Percentiles rank a stretch among this genome's conserved stretches.
phyloP scores from a whole-genome alignment of 1,140 invertebrate species.

The Galleria mellonella region DNA sequence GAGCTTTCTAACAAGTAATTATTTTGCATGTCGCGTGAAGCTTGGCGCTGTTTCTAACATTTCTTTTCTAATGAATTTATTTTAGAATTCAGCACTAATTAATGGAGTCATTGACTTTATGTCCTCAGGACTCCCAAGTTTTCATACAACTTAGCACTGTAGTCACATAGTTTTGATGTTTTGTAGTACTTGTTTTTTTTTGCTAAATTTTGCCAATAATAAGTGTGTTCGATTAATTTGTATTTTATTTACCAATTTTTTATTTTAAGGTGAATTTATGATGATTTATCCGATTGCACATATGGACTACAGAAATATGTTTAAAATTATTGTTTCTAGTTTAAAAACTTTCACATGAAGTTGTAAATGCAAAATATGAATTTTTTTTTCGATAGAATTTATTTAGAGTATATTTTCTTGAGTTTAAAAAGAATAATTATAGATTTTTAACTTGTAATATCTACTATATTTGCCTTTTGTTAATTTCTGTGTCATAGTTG shows the following conservation, averaged over 20 bases:
- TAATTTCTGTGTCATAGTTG: too few relatives aligned
- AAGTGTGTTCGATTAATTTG: background rate
- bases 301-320: too few relatives aligned
- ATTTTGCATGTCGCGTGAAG: background rate
- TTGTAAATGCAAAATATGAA: too few relatives aligned
- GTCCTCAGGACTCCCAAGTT: constrained; percentile 53
- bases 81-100: background rate
- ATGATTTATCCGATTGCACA: too few relatives aligned
- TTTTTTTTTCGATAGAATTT: too few relatives aligned
- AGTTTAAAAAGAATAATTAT: too few relatives aligned
- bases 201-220: background rate
- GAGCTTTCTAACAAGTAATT: background rate
- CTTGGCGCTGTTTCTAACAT: background rate
- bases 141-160: background rate
- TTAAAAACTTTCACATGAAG: too few relatives aligned
- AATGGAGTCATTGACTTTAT: constrained; percentile 54
- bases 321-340: too few relatives aligned
- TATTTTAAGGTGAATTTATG: background rate
- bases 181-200: background rate
- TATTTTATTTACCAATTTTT: background rate
- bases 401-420: too few relatives aligned
- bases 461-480: too few relatives aligned
- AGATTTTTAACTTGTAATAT: too few relatives aligned
- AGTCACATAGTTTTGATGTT: background rate
- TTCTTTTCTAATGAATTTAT: too few relatives aligned